Conservation (phyloP, 1,140 invertebrate species). For the Conus betulinus region DNA sequence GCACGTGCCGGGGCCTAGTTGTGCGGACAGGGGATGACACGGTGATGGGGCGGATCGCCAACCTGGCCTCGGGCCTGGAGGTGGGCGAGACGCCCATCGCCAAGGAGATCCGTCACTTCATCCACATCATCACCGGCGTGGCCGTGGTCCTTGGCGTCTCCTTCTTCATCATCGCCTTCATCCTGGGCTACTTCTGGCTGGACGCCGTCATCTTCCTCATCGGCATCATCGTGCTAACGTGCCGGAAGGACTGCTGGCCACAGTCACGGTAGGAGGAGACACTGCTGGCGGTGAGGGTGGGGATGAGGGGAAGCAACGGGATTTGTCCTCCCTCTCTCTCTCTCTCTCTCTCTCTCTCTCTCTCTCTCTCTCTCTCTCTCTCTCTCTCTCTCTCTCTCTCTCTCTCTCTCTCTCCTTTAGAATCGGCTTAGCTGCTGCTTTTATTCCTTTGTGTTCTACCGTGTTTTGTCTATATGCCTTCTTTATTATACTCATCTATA, state of each 20-base stretch:
- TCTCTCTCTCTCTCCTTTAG: too few species aligned
- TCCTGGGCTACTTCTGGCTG: conserved; percentile 92
- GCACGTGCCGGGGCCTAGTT: conserved; percentile 95
- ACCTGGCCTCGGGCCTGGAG: conserved; percentile 95
- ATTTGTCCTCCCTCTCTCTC: too few species aligned
- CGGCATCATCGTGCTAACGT: conserved; percentile 89
- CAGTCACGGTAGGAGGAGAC: conserved; percentile 79
- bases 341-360: too few species aligned
- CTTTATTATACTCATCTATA: too few species aligned
- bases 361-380: too few species aligned
- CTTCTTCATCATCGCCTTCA: conserved; percentile 98
- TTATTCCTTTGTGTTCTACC: too few species aligned
- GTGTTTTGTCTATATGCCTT: too few species aligned
- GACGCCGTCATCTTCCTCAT: conserved; percentile 90
- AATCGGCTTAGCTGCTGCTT: too few species aligned
- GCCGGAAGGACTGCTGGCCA: conserved; percentile 89
- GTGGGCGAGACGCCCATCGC: conserved; percentile 98
- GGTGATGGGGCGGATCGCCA: conserved; percentile 99
- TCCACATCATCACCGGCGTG: conserved; percentile 98
- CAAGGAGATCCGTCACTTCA: conserved; percentile 99
- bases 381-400: too few species aligned
- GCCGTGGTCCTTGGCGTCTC: conserved; percentile 98
- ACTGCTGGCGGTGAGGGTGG: not conserved
- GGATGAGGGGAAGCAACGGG: not conserved
- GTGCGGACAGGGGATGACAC: conserved; percentile 98